Base-by-base conservation (phyloP, 2,888 invertebrate species). In the Melolontha melolontha region DNA sequence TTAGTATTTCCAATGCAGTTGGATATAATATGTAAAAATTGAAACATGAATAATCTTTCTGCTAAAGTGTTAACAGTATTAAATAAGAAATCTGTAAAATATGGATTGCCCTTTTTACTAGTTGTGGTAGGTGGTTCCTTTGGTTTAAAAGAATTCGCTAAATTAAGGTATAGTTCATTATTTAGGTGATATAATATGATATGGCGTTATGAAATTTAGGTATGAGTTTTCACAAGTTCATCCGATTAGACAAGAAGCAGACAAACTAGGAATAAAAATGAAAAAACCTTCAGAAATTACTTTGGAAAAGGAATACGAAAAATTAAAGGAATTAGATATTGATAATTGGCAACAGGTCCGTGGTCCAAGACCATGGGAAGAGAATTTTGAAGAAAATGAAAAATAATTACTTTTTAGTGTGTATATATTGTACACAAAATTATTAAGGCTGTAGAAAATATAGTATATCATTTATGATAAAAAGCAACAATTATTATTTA, bases 351-450 rank as follows among this genome's bases (percentile, higher is more conserved):
- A 93, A 79, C 95, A 95, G 78, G 89, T 90, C 72, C 85, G 96
- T 75, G 94, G 94, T 0, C 92, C 95, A 5, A 85, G 96, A 64
- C 95, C 95, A 0, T 95, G 95, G 95, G 95, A 96, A 78, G 86
- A 89, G 72, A 77, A 77, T 42, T 44, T 47, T 54, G 54, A 62
- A 7, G 44, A 65, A 41, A 34, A 41, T 8, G 62, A 62, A n/a
- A 8, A 67, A 29, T 59, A 67, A 40, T n/a, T 40, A 29, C 16
- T 22, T 29, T n/a, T 49, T 47, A 2, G 49, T 27, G 12, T 59
- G 27, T 17, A 22, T 17, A 22, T 22, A 22, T 22, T 2, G 22
- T 4, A 22, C 4, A 22, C 1, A 22, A 22, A 2, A 22, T 22
- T 22, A 22, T 22, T 22, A 22, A 22, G 1, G 22, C 22, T 2